Evolutionary conservation across 2,797 vertebrate genomes (phyloP).

Genomic region (Morus bassanus): DNA sequence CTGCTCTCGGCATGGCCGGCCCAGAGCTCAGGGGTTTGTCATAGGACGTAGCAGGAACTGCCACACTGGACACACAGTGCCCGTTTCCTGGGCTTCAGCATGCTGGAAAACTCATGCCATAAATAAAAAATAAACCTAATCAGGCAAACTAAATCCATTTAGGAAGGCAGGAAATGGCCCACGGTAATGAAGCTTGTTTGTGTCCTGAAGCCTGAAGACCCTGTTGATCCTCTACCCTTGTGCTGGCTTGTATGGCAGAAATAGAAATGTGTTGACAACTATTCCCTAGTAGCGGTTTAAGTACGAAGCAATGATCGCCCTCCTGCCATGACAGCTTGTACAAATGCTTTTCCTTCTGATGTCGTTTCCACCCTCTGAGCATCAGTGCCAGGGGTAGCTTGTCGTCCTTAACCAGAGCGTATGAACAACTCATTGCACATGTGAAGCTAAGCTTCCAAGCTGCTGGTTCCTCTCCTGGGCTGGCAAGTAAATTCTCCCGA

Average conservation of each 20-base stretch:
- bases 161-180: slow-evolving; percentile 47
- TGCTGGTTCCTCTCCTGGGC: not conserved
- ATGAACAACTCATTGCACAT: not conserved
- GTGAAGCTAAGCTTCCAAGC: not conserved
- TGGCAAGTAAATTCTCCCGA: not conserved
- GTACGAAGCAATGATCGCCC: not conserved
- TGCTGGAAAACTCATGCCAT: not conserved
- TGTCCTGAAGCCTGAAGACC: not conserved
- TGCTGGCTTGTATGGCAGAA: not conserved
- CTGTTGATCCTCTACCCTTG: not conserved
- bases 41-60: not conserved
- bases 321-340: not conserved
- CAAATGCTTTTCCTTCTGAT: not conserved
- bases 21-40: not conserved
- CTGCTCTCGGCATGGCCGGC: fast-evolving
- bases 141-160: not conserved
- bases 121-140: slow-evolving; percentile 31
- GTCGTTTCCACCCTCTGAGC: not conserved
- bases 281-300: not conserved
- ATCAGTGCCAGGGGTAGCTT: not conserved
- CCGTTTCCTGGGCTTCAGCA: not conserved
- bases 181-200: slow-evolving; percentile 8
- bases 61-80: not conserved
- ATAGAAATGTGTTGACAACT: not conserved
- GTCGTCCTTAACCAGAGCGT: not conserved